Percentiles rank a stretch among this genome's conserved stretches.
Evolutionary conservation across 37 sponge, comb jelly and placozoan genomes (phyloP).

Genomic region (Beroe forskalii): DNA sequence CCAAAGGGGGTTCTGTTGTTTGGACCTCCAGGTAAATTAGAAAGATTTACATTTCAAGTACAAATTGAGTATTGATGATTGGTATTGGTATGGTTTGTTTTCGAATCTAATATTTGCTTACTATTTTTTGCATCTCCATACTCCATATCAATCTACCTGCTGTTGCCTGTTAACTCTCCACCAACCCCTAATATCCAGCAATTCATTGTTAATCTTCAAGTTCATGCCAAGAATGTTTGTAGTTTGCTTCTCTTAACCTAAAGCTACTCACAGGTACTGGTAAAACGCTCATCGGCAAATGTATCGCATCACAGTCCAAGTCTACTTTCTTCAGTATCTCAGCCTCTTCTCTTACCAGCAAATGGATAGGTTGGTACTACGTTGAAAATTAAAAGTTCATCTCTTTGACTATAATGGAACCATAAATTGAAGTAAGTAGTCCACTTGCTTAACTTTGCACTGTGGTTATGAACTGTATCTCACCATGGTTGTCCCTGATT

Average conservation of each 20-base stretch:
- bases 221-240: neutral
- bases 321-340: conserved; percentile 99
- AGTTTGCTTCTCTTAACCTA: too few relatives aligned
- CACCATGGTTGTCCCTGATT: neutral
- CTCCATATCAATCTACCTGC: too few relatives aligned
- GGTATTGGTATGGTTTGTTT: too few relatives aligned
- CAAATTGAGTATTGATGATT: too few relatives aligned
- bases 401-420: neutral
- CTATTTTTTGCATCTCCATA: too few relatives aligned
- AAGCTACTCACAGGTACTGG: conserved; percentile 82
- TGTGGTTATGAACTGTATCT: too few relatives aligned
- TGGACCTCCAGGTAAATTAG: conserved; percentile 81
- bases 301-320: conserved; percentile 90
- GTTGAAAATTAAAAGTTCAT: too few relatives aligned
- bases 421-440: neutral
- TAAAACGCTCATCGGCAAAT: conserved; percentile 97
- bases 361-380: conserved; percentile 88
- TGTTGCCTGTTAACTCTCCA: too few relatives aligned
- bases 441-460: too few relatives aligned
- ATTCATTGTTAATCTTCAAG: neutral
- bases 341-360: conserved; percentile 97
- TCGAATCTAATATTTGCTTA: too few relatives aligned
- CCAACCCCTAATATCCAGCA: too few relatives aligned
- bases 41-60: too few relatives aligned
- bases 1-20: conserved; percentile 97